These are phyloP conservation scores for Neoascia interrupta DNA, from an alignment of 2,888 invertebrate species.

Conservation along the genomic window DNA sequence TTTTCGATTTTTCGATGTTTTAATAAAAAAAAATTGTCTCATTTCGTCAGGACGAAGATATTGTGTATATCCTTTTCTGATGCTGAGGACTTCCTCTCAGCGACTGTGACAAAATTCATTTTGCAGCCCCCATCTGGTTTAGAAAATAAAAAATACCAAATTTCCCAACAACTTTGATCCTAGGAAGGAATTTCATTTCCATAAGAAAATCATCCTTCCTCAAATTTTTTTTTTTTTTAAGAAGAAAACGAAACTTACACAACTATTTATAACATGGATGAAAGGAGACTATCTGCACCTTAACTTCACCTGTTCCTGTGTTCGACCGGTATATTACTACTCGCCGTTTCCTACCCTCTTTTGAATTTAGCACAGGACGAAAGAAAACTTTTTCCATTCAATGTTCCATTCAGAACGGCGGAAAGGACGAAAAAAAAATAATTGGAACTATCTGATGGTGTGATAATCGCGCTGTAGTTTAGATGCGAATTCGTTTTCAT, in stretches of 20 bases:
- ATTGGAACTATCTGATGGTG: conserved; percentile 52
- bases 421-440: conserved; percentile 9
- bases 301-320: conserved; percentile 21
- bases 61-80: no score
- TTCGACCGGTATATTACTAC: conserved; percentile 7
- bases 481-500: conserved; percentile 53
- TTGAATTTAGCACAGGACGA: neutral
- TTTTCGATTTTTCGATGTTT: no score
- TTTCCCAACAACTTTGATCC: conserved; percentile 18
- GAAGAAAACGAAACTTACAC: conserved; percentile 26
- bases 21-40: no score
- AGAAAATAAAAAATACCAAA: no score
- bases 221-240: conserved; percentile 21
- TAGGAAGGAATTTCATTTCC: conserved; percentile 49
- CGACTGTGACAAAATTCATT: no score
- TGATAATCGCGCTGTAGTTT: conserved; percentile 55
- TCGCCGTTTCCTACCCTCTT: conserved; percentile 1
- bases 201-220: conserved; percentile 50
- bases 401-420: conserved; percentile 17
- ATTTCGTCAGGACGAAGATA: no score
- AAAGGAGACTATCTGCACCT: conserved; percentile 44
- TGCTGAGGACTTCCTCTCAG: no score
- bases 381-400: no score
- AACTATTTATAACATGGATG: conserved; percentile 50
- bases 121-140: no score